These are phyloP conservation scores for Nemotelus nigrinus DNA, from an alignment of 2,888 invertebrate genomes.

Conservation along the genomic window DNA sequence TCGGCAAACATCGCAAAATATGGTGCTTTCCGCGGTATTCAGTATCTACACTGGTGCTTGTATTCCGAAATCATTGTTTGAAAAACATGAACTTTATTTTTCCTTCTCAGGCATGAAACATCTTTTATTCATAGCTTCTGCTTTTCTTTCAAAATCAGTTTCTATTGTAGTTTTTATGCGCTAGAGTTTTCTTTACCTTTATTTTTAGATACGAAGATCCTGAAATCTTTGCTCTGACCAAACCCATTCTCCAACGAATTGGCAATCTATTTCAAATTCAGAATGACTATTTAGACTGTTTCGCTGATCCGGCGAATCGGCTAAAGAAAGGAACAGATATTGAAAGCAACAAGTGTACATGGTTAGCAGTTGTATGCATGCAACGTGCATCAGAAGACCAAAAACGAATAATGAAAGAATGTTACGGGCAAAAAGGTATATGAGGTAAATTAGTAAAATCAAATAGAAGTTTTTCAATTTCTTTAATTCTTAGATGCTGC, in stretches of 20 bases:
- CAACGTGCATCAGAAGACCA: constrained; percentile 79
- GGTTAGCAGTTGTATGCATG: constrained; percentile 90
- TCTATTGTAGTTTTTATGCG: no score
- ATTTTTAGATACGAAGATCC: constrained; percentile 70
- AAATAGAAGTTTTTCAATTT: constrained; percentile 3
- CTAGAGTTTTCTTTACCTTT: background rate
- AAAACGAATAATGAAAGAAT: constrained; percentile 76
- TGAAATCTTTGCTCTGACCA: constrained; percentile 84
- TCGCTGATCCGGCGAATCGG: constrained; percentile 83
- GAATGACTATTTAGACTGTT: constrained; percentile 80
- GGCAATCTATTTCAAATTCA: constrained; percentile 96
- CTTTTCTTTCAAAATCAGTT: no score
- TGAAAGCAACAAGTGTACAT: constrained; percentile 94
- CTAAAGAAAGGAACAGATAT: constrained; percentile 95
- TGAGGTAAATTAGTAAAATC: background rate
- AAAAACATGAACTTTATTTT: no score
- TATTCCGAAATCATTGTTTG: no score
- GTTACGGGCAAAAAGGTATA: constrained; percentile 74
- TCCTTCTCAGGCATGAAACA: no score
- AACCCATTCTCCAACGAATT: constrained; percentile 88
- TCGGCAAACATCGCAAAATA: no score
- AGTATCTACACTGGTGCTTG: no score
- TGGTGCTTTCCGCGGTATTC: no score
- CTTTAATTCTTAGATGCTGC: constrained; percentile 66
- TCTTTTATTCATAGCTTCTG: no score